These are phyloP conservation scores for Vireo altiloquus DNA, from an alignment of 2,113 vertebrate species.

Conservation along the genomic window DNA sequence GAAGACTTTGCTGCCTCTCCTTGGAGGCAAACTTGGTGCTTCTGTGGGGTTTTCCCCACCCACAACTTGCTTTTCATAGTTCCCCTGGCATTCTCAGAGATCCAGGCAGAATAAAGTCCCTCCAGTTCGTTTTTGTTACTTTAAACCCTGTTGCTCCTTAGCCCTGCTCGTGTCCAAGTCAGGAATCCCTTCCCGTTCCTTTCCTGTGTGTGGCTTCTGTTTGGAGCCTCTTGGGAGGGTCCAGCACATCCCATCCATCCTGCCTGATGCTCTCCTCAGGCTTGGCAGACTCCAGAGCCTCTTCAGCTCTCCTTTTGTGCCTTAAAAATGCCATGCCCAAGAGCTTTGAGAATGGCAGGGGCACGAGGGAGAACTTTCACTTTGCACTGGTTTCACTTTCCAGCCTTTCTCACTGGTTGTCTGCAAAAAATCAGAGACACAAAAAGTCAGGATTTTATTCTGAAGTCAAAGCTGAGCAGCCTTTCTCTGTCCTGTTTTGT, in stretches of 20 bases:
- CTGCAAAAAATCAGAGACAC: accelerated
- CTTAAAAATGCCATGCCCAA: not conserved
- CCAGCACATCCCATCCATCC: not conserved
- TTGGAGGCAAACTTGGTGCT: not conserved
- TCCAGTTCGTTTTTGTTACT: not conserved
- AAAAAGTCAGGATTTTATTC: not conserved
- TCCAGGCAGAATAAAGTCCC: not conserved
- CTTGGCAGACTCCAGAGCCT: not conserved
- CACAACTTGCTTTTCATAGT: not conserved
- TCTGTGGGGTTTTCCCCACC: not conserved
- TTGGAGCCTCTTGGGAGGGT: not conserved
- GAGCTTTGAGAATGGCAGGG: not conserved
- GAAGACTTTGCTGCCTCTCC: not conserved
- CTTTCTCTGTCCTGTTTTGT: not conserved
- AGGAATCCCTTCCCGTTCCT: not conserved
- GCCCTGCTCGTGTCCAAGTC: not conserved
- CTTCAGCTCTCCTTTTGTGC: not conserved
- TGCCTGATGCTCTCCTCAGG: not conserved
- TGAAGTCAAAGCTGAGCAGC: not conserved
- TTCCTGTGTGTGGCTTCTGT: not conserved
- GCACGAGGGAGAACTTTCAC: not conserved
- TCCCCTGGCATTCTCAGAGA: not conserved
- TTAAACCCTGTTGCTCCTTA: not conserved
- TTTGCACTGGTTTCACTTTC: not conserved
- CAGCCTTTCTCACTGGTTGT: not conserved